Conservation (phyloP, 2,113 vertebrate species). For the Hippolais icterina region DNA sequence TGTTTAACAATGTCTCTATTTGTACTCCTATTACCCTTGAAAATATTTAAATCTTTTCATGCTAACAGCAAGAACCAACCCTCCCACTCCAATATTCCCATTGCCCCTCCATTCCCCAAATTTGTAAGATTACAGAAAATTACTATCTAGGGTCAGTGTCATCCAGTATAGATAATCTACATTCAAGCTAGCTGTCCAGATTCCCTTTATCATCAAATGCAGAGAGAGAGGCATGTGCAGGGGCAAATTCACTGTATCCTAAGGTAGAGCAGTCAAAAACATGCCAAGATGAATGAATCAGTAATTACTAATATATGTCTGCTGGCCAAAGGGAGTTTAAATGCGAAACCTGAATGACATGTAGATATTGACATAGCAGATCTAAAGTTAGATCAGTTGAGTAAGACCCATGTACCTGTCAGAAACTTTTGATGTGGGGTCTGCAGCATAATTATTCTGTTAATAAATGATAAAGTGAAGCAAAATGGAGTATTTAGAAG, state of each 20-base stretch:
- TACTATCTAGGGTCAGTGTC: not conserved
- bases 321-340: not conserved
- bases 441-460: not conserved
- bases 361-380: not conserved
- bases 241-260: not conserved
- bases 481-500: slow-evolving; percentile 14
- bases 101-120: accelerated
- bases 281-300: not conserved
- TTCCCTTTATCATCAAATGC: not conserved
- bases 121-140: not conserved
- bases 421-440: not conserved
- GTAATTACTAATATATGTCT: not conserved
- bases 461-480: not conserved
- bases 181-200: not conserved
- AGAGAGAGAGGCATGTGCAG: not conserved
- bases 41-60: not conserved
- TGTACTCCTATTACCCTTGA: not conserved
- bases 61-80: not conserved
- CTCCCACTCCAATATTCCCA: not conserved
- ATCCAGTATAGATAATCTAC: not conserved
- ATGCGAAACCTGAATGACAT: not conserved
- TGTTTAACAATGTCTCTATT: not conserved
- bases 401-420: not conserved
- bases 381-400: not conserved
- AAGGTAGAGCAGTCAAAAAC: not conserved